Evolutionary conservation across 2,113 vertebrate species (phyloP), one percentile per base, ranked within the genome.

Genomic region (Semnopithecus entellus): DNA sequence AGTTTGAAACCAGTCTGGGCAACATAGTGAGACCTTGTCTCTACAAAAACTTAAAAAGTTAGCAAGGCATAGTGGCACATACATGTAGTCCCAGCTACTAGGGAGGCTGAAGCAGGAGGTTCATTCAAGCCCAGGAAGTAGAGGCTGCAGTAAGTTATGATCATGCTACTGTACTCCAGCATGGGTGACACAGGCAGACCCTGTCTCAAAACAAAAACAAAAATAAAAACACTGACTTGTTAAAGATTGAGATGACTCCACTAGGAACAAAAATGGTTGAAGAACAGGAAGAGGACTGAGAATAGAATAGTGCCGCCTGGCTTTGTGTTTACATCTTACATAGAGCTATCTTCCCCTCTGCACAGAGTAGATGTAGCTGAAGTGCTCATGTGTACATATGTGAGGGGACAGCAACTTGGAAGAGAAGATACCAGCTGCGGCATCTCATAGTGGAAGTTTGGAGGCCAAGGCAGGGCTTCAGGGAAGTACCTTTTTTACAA

Each of bases 241-340:
- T 64, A 0, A 18, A 95, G 92, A 91, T 97, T 90, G 88, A 95
- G 96, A 87, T 97, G 94, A 97, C 43, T 93, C 92, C 83, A 78
- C 80, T 72, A 95, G 96, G 92, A 97, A 93, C 94, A 68, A 78
- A 64, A 82, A 79, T 78, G 92, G 76, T 68, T 88, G 88, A 64
- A 86, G 73, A 72, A 57, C 91, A 90, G 94, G 76, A 75, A 27
- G 32, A 73, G 43, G 2, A 38, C 91, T 93, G 52, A 91, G 86
- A 92, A 87, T 73, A 91, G 96, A 72, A 78, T 64, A 84, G 86
- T 30, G 66, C 83, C 79, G 48, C 75, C 52, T 80, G 78, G 12
- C 35, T 70, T 30, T 64, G 14, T 78, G 45, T 96, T 80, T 72
- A 40, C 25, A 3, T 76, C 45, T 76, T 72, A 2, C 2, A 1